These are phyloP conservation scores for Numida meleagris DNA, from an alignment of 2,113 vertebrate species.

Conservation along the genomic window DNA sequence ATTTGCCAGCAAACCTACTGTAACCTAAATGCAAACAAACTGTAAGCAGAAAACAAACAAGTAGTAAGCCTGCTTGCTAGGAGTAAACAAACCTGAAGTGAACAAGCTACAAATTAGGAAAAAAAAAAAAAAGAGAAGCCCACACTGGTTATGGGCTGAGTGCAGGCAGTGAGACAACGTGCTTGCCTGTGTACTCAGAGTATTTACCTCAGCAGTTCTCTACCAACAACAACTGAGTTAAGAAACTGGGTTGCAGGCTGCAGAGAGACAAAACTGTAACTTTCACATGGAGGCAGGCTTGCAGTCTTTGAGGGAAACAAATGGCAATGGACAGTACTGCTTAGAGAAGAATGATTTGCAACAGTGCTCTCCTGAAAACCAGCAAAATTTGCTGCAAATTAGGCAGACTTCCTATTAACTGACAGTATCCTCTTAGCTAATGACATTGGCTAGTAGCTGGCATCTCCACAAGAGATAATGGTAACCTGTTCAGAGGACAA, in stretches of 20 bases:
- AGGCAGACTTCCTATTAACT: not conserved
- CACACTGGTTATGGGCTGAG: not conserved
- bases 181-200: rapidly evolving
- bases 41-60: slow-evolving; percentile 18
- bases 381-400: not conserved
- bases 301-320: not conserved
- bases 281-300: not conserved
- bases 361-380: not conserved
- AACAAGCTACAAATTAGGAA: slow-evolving; percentile 17
- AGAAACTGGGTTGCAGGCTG: not conserved
- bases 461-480: not conserved
- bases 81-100: slow-evolving; percentile 5
- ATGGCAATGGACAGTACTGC: not conserved
- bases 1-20: slow-evolving; percentile 2
- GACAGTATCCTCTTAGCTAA: not conserved
- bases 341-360: too few species aligned
- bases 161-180: not conserved
- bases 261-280: not conserved
- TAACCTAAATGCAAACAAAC: slow-evolving; percentile 35
- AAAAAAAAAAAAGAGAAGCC: slow-evolving; percentile 3
- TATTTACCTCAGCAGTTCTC: not conserved
- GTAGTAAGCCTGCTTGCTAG: slow-evolving; percentile 7
- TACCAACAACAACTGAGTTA: not conserved
- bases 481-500: not conserved
- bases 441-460: not conserved